These are phyloP conservation scores for Lycodopsis pacificus DNA, from an alignment of 2,797 vertebrate species.

Conservation along the genomic window DNA sequence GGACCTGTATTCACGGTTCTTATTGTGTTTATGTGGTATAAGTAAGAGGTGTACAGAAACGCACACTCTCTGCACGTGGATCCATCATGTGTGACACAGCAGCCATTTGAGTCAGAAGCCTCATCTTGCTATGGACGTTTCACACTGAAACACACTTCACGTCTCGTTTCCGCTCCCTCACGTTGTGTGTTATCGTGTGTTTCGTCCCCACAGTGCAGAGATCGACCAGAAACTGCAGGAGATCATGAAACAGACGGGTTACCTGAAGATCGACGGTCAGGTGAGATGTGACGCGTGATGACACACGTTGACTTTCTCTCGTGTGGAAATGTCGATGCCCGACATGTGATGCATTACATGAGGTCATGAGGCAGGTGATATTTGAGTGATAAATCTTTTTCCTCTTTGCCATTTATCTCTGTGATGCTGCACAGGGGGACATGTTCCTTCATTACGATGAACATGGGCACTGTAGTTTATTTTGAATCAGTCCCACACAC, in stretches of 20 bases:
- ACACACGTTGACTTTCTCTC: background rate
- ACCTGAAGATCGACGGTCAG: conserved; percentile 94
- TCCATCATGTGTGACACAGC: background rate
- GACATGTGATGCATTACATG: background rate
- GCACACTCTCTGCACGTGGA: background rate
- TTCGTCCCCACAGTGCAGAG: conserved; percentile 86
- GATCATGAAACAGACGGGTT: conserved; percentile 97
- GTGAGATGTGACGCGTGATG: conserved; percentile 72
- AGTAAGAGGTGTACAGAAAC: conserved; percentile 8
- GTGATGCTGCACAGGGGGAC: background rate
- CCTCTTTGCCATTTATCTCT: background rate
- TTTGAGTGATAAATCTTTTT: background rate
- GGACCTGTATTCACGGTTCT: background rate
- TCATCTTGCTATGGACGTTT: background rate
- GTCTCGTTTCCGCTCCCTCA: background rate
- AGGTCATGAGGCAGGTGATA: background rate
- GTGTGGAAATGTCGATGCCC: background rate
- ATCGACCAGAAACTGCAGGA: conserved; percentile 97
- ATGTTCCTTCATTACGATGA: background rate
- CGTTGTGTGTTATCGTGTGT: background rate
- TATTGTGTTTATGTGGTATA: background rate
- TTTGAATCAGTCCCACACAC: background rate
- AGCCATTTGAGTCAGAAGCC: conserved; percentile 12
- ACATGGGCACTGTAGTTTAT: background rate
- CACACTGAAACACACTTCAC: background rate